These are phyloP conservation scores for Bos javanicus DNA, from an alignment of 2,113 vertebrate species.

Conservation along the genomic window DNA sequence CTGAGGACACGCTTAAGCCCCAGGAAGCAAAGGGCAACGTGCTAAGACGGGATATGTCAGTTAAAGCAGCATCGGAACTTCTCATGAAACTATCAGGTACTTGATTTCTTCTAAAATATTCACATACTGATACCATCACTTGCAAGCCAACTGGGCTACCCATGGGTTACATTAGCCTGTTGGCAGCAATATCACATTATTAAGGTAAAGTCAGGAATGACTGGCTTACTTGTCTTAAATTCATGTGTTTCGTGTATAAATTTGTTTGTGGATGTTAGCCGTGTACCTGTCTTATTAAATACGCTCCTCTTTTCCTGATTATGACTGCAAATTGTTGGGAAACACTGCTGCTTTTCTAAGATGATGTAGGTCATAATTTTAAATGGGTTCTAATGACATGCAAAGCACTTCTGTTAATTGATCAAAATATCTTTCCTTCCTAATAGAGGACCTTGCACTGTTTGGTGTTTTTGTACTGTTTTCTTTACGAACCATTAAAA, in stretches of 20 bases:
- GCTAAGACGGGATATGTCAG: slow-evolving; percentile 92
- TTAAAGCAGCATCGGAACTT: slow-evolving; percentile 97
- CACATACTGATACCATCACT: neutral
- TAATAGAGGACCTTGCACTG: neutral
- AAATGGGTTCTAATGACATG: slow-evolving; percentile 20
- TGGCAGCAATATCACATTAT: neutral
- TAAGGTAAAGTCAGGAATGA: neutral
- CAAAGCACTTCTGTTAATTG: slow-evolving; percentile 31
- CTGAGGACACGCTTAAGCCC: slow-evolving; percentile 86
- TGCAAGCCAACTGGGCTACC: neutral
- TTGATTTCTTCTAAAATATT: slow-evolving; percentile 48
- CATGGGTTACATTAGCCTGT: neutral
- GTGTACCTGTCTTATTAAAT: neutral
- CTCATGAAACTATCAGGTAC: slow-evolving; percentile 99
- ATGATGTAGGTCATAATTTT: neutral
- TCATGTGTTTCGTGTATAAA: neutral
- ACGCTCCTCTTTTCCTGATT: neutral
- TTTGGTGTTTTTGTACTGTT: slow-evolving; percentile 29
- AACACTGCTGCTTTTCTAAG: neutral
- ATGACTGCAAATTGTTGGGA: neutral
- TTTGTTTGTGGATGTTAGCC: neutral
- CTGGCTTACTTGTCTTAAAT: neutral
- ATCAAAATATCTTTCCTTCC: slow-evolving; percentile 32
- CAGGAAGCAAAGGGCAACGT: slow-evolving; percentile 84
- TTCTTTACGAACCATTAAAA: slow-evolving; percentile 27